A percentile compares a stretch with the other conserved stretches of the same genome.
phyloP scores from a whole-genome alignment of 2,113 vertebrate species.

The Neopipo cinnamomea region DNA sequence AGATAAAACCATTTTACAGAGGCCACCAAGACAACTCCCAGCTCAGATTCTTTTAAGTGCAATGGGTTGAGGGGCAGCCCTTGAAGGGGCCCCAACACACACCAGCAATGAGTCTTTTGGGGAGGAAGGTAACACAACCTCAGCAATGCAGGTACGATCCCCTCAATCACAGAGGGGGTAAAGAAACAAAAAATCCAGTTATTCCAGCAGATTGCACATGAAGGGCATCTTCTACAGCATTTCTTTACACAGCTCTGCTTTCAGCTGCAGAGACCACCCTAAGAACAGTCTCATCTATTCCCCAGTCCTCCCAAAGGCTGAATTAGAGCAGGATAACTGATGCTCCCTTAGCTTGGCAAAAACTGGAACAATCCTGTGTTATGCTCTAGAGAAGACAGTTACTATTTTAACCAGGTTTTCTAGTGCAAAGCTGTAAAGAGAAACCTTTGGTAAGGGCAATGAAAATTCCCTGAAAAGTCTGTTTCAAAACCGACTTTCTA shows the following conservation, averaged over 20 bases:
- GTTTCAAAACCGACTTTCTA: not conserved
- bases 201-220: not conserved
- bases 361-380: not conserved
- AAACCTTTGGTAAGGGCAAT: not conserved
- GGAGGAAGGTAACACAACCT: not conserved
- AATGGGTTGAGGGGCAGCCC: not conserved
- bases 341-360: not conserved
- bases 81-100: not conserved
- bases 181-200: not conserved
- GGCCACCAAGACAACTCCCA: not conserved
- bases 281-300: not conserved
- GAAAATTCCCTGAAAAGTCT: not conserved
- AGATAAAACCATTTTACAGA: not conserved
- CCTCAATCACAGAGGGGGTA: not conserved
- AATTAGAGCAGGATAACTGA: not conserved
- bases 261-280: not conserved
- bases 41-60: not conserved
- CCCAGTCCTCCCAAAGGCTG: not conserved
- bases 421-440: not conserved
- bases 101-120: not conserved
- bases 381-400: not conserved
- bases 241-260: not conserved
- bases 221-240: not conserved
- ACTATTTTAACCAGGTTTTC: conserved; percentile 7
- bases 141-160: not conserved